phyloP scores from a whole-genome alignment of 2,888 invertebrate species.

The Strigamia crassipes region DNA sequence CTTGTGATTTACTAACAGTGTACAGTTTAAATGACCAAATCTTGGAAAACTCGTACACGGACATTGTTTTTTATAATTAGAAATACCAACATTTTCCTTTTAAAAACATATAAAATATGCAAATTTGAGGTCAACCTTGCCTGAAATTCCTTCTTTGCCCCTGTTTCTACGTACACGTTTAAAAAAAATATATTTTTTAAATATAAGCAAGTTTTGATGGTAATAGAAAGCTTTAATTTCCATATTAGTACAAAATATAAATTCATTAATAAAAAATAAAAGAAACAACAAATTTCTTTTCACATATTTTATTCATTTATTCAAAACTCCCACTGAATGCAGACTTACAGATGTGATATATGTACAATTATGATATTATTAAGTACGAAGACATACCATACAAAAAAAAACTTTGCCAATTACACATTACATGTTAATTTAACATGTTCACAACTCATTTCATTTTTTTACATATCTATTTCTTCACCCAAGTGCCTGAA shows the following conservation, averaged over 20 bases:
- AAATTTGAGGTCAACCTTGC: too few relatives aligned
- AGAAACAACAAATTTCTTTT: neutral
- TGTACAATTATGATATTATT: conserved; percentile 25
- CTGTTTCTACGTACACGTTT: too few relatives aligned
- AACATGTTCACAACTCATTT: neutral
- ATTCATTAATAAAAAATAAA: neutral
- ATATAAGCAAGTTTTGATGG: too few relatives aligned
- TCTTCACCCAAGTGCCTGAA: conserved; percentile 33
- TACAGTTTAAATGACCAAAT: conserved; percentile 76
- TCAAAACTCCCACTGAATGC: conserved; percentile 10
- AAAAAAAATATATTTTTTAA: too few relatives aligned
- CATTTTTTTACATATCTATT: neutral
- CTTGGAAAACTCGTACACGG: conserved; percentile 66
- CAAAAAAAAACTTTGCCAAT: neutral
- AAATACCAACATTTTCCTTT: too few relatives aligned
- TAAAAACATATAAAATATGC: too few relatives aligned
- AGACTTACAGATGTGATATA: conserved; percentile 36
- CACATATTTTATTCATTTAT: neutral
- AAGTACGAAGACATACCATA: conserved; percentile 27
- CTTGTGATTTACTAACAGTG: conserved; percentile 64
- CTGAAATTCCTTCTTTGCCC: too few relatives aligned
- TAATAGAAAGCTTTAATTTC: neutral
- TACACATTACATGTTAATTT: neutral
- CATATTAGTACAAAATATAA: neutral
- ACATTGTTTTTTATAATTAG: too few relatives aligned